These are phyloP conservation scores for Pelodiscus sinensis DNA, from an alignment of 2,113 vertebrate species.

Conservation along the genomic window DNA sequence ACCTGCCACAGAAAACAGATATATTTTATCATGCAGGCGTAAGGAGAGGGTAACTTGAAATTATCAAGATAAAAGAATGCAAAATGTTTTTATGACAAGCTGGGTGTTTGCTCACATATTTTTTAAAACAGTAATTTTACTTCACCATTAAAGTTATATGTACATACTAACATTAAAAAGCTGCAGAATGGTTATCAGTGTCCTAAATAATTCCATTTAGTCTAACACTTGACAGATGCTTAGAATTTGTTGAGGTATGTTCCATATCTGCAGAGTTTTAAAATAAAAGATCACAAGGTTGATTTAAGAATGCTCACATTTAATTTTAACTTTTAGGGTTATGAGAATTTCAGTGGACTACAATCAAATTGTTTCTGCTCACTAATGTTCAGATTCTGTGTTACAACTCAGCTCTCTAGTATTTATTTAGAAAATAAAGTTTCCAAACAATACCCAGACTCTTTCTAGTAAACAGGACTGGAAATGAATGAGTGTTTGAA, in stretches of 20 bases:
- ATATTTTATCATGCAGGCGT: constrained; percentile 32
- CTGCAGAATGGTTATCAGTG: constrained; percentile 29
- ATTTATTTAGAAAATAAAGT: constrained; percentile 56
- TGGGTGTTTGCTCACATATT: neutral
- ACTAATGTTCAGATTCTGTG: constrained; percentile 23
- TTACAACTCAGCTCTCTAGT: neutral
- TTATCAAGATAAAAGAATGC: neutral
- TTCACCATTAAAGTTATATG: constrained; percentile 37
- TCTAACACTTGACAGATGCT: constrained; percentile 44
- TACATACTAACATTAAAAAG: neutral
- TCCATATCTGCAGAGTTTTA: constrained; percentile 51
- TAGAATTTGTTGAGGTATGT: constrained; percentile 35
- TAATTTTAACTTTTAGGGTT: neutral
- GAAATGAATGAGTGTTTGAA: constrained; percentile 54
- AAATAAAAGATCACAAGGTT: constrained; percentile 35
- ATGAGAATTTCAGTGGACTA: neutral
- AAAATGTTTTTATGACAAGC: neutral
- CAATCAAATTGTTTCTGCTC: constrained; percentile 57
- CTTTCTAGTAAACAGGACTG: constrained; percentile 35
- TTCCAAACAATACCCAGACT: constrained; percentile 1
- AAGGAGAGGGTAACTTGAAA: neutral
- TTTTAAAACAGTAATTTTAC: constrained; percentile 27
- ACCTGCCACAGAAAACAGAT: neutral
- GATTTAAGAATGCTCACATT: neutral
- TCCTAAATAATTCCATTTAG: constrained; percentile 13